Evolutionary conservation across 2,113 vertebrate genomes (phyloP).

Genomic region (Cranoglanis bouderius): DNA sequence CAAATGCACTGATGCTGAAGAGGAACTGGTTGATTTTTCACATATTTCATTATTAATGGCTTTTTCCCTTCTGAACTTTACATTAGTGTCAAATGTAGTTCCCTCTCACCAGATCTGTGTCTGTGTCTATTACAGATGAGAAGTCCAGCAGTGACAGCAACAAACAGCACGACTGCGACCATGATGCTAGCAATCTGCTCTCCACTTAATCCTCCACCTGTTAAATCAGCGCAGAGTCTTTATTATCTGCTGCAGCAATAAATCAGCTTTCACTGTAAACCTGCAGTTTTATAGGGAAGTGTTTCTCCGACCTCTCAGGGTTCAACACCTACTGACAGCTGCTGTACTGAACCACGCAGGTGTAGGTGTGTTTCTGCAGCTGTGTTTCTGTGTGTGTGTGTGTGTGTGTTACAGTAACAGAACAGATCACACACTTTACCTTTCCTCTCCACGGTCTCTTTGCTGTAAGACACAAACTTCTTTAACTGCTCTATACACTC

Average conservation of each 20-base stretch:
- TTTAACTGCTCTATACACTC: neutral
- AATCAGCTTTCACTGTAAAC: neutral
- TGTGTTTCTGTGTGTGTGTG: neutral
- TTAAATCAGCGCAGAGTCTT: neutral
- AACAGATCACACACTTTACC: neutral
- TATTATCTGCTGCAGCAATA: too few species aligned
- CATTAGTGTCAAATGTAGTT: too few species aligned
- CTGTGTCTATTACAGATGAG: neutral
- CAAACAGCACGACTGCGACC: too few species aligned
- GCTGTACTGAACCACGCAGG: slow-evolving; percentile 41
- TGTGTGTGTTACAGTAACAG: too few species aligned
- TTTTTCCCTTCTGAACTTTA: too few species aligned
- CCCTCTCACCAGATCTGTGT: neutral
- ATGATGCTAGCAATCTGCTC: too few species aligned
- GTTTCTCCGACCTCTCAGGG: neutral
- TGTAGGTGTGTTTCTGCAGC: neutral
- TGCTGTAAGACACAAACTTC: neutral
- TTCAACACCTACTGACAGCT: neutral
- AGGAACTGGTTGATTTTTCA: too few species aligned
- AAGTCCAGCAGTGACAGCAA: too few species aligned
- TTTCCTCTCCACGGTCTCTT: slow-evolving; percentile 29
- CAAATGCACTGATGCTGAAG: too few species aligned
- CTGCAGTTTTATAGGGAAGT: neutral
- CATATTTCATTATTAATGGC: too few species aligned
- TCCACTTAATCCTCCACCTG: neutral